A percentile compares a stretch with the other conserved stretches of the same genome.
Evolutionary conservation across 2,888 invertebrate genomes (phyloP).

Genomic region (Isotomurus palustris): DNA sequence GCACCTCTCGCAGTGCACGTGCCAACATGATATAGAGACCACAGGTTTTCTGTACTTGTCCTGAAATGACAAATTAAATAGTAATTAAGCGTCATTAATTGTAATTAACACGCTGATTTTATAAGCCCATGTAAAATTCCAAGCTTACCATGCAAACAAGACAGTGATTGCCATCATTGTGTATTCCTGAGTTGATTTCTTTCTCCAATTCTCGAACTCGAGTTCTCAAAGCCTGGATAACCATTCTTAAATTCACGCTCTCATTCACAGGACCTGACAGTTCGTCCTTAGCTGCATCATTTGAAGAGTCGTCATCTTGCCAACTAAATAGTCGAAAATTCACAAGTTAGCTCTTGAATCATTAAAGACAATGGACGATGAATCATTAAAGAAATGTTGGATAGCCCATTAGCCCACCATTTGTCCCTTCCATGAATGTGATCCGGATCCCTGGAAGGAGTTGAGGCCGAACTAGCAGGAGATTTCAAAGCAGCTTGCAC

Average conservation of each 20-base stretch:
- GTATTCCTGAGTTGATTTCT: slow-evolving; percentile 52
- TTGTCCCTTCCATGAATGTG: slow-evolving; percentile 11
- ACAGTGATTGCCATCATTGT: slow-evolving; percentile 59
- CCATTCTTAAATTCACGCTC: slow-evolving; percentile 44
- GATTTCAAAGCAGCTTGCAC: slow-evolving; percentile 57
- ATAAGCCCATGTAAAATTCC: no score
- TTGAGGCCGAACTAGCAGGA: slow-evolving; percentile 56
- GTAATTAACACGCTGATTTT: no score
- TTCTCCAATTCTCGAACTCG: slow-evolving; percentile 71
- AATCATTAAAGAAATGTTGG: not conserved
- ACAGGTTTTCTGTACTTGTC: slow-evolving; percentile 79
- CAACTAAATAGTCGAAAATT: slow-evolving; percentile 15
- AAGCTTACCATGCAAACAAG: slow-evolving; percentile 74
- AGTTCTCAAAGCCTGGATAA: slow-evolving; percentile 69
- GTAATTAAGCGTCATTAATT: no score
- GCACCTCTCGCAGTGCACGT: slow-evolving; percentile 86
- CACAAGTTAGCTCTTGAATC: not conserved
- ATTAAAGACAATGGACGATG: no score
- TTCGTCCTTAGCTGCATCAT: slow-evolving; percentile 32
- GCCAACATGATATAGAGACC: slow-evolving; percentile 93
- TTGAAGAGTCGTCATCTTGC: slow-evolving; percentile 31
- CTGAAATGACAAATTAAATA: slow-evolving; percentile 49
- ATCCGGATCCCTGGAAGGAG: slow-evolving; percentile 35
- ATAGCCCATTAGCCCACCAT: not conserved
- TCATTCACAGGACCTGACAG: slow-evolving; percentile 28